phyloP scores from a whole-genome alignment of 92 coral and sea anemone species.

The Galaxea fascicularis region DNA sequence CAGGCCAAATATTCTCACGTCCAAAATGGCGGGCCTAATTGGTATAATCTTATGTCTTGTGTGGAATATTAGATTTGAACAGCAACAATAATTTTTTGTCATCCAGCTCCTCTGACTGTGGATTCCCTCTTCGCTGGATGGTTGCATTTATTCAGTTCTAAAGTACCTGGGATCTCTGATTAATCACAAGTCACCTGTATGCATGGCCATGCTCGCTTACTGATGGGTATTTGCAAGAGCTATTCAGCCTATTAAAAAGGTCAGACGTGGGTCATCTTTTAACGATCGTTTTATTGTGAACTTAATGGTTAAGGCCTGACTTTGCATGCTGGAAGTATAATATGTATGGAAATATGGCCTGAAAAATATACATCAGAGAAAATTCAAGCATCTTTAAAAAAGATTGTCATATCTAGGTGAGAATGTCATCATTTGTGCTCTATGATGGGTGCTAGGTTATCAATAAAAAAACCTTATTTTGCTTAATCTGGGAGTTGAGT shows the following conservation, averaged over 20 bases:
- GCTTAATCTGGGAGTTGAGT: too few species aligned
- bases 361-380: too few species aligned
- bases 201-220: background rate
- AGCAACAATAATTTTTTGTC: background rate
- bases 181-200: background rate
- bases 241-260: background rate
- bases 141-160: background rate
- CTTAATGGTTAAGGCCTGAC: too few species aligned
- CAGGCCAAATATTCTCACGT: background rate
- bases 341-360: too few species aligned
- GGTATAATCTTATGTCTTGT: background rate
- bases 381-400: too few species aligned
- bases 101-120: conserved; percentile 7
- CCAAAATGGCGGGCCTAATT: background rate
- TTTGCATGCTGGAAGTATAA: too few species aligned
- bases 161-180: background rate
- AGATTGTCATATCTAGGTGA: too few species aligned
- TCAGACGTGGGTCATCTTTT: background rate
- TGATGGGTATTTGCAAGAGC: conserved; percentile 1
- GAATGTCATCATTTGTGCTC: too few species aligned
- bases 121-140: background rate
- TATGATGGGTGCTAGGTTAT: too few species aligned
- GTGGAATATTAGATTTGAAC: background rate
- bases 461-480: too few species aligned
- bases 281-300: background rate